These are phyloP conservation scores for Gyps fulvus DNA, from an alignment of 2,113 vertebrate species.

Conservation along the genomic window DNA sequence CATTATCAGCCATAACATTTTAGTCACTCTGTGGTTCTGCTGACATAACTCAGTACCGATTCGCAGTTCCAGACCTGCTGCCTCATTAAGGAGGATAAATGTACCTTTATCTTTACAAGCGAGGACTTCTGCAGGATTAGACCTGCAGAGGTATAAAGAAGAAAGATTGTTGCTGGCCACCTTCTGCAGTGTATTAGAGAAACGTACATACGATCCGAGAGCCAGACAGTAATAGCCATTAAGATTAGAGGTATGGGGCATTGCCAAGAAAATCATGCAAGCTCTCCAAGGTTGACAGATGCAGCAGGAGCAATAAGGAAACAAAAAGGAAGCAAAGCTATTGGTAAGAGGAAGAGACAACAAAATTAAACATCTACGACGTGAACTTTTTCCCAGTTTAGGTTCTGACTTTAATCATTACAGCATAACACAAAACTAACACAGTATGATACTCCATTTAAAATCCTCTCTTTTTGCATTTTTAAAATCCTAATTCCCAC, in stretches of 20 bases:
- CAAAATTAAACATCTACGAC: background rate
- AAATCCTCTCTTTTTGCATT: background rate
- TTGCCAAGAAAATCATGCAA: background rate
- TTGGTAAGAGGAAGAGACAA: background rate
- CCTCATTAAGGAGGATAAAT: constrained; percentile 11
- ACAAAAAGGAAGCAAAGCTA: background rate
- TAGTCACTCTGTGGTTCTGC: background rate
- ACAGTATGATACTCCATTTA: background rate
- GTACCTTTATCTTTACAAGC: background rate
- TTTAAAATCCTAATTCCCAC: background rate
- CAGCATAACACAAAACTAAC: background rate
- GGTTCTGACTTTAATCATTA: background rate
- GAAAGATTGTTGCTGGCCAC: background rate
- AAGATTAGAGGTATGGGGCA: background rate
- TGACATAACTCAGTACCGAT: background rate
- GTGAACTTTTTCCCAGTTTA: background rate
- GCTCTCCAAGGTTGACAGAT: background rate
- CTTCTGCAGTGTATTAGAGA: background rate
- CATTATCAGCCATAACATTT: background rate
- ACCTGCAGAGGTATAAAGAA: background rate
- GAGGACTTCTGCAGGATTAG: background rate
- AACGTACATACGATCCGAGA: background rate
- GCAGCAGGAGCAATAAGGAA: background rate
- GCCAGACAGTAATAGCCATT: background rate
- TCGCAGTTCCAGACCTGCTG: background rate